Percentiles rank a stretch among this genome's conserved stretches.
Evolutionary conservation across 2,113 vertebrate genomes (phyloP).

Genomic region (Uropsilus gracilis): DNA sequence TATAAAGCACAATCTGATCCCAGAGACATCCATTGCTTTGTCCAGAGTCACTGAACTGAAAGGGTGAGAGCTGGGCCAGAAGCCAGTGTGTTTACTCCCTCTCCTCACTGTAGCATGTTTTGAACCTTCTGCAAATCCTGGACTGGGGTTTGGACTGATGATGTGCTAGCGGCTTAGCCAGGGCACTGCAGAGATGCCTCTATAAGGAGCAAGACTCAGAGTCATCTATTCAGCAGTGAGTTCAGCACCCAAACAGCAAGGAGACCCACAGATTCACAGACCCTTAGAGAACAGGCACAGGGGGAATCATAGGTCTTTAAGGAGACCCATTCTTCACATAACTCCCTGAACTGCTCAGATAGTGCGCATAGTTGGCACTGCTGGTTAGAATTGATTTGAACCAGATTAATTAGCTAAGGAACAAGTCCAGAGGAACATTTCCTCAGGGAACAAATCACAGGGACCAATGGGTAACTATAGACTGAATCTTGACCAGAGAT

Average conservation of each 20-base stretch:
- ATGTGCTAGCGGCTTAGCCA: not conserved
- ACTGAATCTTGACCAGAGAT: not conserved
- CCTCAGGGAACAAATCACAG: not conserved
- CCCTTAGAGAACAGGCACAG: not conserved
- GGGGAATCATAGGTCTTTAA: not conserved
- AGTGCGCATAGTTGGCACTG: not conserved
- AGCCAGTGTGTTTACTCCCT: not conserved
- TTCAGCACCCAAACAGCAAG: not conserved
- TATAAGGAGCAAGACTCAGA: not conserved
- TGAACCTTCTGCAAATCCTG: not conserved
- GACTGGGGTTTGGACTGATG: not conserved
- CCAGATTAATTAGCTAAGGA: not conserved
- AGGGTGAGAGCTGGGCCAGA: not conserved
- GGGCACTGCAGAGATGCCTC: not conserved
- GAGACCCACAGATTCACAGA: not conserved
- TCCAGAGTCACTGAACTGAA: not conserved
- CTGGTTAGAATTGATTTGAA: not conserved
- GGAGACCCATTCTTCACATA: not conserved
- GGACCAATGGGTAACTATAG: not conserved
- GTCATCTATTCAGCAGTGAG: not conserved
- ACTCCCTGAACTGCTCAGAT: not conserved
- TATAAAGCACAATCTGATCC: not conserved
- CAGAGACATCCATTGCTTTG: not conserved
- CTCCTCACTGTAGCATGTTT: rapidly evolving
- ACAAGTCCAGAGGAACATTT: not conserved